Percentiles rank a stretch among this genome's conserved stretches.
These are phyloP conservation scores for Halesus radiatus DNA, from an alignment of 1,140 invertebrate genomes.

Conservation along the genomic window DNA sequence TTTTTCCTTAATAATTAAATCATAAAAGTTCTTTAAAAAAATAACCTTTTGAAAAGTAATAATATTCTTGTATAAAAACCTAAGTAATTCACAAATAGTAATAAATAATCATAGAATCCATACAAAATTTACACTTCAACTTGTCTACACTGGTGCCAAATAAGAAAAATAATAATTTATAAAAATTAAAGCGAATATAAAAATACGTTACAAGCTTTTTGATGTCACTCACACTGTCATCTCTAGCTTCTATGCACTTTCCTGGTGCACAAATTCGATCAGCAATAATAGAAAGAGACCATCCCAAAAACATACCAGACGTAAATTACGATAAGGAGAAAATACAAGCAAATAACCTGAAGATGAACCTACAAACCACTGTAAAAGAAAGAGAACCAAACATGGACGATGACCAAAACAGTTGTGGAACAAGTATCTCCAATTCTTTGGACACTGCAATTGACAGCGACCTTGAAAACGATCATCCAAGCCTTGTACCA, in stretches of 20 bases:
- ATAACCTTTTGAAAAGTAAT: neutral
- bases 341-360: conserved; percentile 29
- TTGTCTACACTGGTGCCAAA: conserved; percentile 21
- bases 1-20: conserved; percentile 45
- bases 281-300: conserved; percentile 32
- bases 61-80: conserved; percentile 32
- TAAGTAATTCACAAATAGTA: conserved; percentile 33
- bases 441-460: conserved; percentile 53
- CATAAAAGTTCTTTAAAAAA: conserved; percentile 29
- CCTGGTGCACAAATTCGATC: conserved; percentile 10
- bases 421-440: conserved; percentile 54
- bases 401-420: conserved; percentile 56
- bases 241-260: conserved; percentile 51
- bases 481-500: conserved; percentile 60
- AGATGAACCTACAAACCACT: conserved; percentile 51
- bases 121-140: neutral
- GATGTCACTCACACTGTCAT: conserved; percentile 50
- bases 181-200: neutral
- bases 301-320: conserved; percentile 31
- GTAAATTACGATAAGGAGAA: conserved; percentile 12
- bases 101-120: conserved; percentile 15
- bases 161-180: neutral
- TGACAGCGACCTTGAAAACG: conserved; percentile 64
- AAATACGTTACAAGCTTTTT: conserved; percentile 11
- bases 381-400: conserved; percentile 39